Percentiles rank a stretch among this genome's conserved stretches.
These are phyloP conservation scores for Poliocrania exsul DNA, from an alignment of 2,797 vertebrate genomes.

Conservation along the genomic window DNA sequence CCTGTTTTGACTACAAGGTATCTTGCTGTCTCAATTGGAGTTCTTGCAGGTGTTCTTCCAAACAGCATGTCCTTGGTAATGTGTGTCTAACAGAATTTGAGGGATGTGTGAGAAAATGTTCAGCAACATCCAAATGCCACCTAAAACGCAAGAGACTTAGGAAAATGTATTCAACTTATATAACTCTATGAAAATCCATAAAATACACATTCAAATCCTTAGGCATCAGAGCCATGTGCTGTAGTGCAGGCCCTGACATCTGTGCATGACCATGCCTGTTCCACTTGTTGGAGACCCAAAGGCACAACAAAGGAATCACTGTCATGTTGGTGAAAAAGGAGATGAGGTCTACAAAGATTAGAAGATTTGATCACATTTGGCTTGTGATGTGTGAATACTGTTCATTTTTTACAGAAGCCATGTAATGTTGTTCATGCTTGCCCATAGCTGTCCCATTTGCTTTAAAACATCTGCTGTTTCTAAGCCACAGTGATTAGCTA, in stretches of 20 bases:
- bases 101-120: too few species aligned
- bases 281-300: background rate
- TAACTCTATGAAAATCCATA: too few species aligned
- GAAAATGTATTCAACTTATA: too few species aligned
- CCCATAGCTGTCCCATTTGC: background rate
- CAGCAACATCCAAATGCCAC: too few species aligned
- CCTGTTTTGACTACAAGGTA: too few species aligned
- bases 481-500: background rate
- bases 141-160: too few species aligned
- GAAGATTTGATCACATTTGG: background rate
- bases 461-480: background rate
- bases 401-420: background rate
- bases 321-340: background rate
- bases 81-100: too few species aligned
- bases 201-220: too few species aligned
- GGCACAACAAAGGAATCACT: background rate
- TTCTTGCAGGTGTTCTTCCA: too few species aligned
- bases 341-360: background rate
- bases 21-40: too few species aligned
- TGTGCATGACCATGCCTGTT: background rate
- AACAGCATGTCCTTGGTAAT: too few species aligned
- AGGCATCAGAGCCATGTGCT: background rate
- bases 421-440: rapidly evolving
- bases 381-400: background rate
- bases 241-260: background rate